phyloP scores from a whole-genome alignment of 2,113 vertebrate genomes.

The Meles meles region DNA sequence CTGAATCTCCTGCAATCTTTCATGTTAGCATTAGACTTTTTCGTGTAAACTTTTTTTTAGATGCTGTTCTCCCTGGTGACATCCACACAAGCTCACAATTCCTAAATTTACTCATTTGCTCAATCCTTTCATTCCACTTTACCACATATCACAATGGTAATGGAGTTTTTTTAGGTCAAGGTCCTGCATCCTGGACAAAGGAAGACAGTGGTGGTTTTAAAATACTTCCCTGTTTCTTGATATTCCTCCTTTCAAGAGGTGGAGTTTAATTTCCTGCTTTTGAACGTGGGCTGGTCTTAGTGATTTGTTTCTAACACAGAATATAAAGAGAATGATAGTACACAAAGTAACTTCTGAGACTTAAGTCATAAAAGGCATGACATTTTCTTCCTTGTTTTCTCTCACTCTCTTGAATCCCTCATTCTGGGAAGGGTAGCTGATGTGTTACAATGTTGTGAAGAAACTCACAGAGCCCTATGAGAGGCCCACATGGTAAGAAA shows the following conservation, averaged over 20 bases:
- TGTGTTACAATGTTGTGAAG: background rate
- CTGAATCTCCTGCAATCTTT: background rate
- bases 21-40: background rate
- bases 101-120: background rate
- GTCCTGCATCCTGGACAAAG: background rate
- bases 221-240: background rate
- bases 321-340: background rate
- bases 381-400: background rate
- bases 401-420: background rate
- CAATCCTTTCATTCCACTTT: background rate
- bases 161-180: background rate
- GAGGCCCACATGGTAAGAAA: background rate
- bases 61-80: background rate
- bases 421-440: background rate
- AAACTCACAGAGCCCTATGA: background rate
- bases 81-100: background rate
- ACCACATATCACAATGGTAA: background rate
- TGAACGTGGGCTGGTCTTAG: background rate
- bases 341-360: background rate
- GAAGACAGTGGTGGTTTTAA: background rate
- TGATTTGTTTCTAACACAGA: background rate
- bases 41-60: background rate
- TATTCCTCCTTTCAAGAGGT: background rate
- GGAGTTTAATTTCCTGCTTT: background rate
- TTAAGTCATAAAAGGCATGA: background rate